Evolutionary conservation across 2,888 invertebrate species (phyloP).

Genomic region (Eledone cirrhosa): DNA sequence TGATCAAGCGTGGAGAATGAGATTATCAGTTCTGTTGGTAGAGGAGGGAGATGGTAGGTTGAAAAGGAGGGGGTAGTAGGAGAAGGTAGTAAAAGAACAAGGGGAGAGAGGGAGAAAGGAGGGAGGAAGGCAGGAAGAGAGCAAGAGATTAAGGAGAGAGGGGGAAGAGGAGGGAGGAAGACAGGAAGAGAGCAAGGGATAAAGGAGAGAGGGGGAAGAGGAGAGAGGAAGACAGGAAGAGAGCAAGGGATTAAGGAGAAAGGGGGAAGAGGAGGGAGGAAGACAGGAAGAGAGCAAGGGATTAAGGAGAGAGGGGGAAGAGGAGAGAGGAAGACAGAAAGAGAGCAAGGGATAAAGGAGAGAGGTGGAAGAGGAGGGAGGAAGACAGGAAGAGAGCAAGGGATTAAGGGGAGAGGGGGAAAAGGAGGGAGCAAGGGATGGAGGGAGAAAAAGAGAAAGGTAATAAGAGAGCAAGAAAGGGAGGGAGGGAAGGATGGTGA

Average conservation of each 20-base stretch:
- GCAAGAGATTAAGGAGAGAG: neutral
- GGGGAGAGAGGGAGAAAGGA: neutral
- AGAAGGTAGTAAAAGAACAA: neutral
- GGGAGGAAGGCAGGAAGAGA: neutral
- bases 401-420: neutral
- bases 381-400: neutral
- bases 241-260: neutral
- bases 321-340: neutral
- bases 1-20: too few relatives aligned
- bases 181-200: neutral
- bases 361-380: neutral
- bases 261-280: neutral
- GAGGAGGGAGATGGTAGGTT: too few relatives aligned
- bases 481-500: neutral
- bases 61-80: neutral
- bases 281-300: neutral
- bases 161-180: neutral
- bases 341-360: neutral
- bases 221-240: neutral
- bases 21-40: too few relatives aligned
- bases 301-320: neutral
- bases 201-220: neutral
- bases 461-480: neutral
- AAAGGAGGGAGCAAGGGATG: neutral
- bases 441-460: neutral